Evolutionary conservation across 1,140 invertebrate species (phyloP).

Genomic region (Ganaspis sp.): DNA sequence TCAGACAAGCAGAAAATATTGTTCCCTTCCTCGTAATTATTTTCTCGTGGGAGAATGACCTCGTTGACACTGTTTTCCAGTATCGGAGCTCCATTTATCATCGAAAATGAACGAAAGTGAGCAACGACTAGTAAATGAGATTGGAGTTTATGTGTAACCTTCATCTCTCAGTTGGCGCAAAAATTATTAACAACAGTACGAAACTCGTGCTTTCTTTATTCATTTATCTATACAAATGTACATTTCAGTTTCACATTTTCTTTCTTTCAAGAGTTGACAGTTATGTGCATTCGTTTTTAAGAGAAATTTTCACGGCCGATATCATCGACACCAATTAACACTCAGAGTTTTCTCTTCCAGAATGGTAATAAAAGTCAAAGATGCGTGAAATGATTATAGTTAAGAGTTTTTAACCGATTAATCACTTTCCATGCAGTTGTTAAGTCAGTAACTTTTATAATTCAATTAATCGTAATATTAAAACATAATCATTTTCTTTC

Average conservation of each 20-base stretch:
- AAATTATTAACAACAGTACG: not conserved
- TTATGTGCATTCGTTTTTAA: not conserved
- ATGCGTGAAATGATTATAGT: constrained; percentile 6
- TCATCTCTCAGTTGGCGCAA: not conserved
- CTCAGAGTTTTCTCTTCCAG: not conserved
- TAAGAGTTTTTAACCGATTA: not conserved
- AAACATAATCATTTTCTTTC: too few relatives aligned
- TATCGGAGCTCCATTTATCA: constrained; percentile 11
- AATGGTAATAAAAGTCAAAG: constrained; percentile 2
- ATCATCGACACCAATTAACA: not conserved
- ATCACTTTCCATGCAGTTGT: not conserved
- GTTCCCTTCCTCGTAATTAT: constrained; percentile 25
- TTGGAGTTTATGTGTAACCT: not conserved
- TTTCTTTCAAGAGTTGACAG: not conserved
- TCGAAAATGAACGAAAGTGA: not conserved
- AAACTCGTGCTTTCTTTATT: not conserved
- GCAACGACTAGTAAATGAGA: not conserved
- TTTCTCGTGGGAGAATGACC: constrained; percentile 28
- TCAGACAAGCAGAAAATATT: constrained; percentile 22
- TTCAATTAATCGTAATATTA: too few relatives aligned
- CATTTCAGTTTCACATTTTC: not conserved
- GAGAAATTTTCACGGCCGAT: not conserved
- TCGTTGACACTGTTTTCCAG: constrained; percentile 24
- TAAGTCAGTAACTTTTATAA: too few relatives aligned
- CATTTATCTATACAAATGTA: not conserved